A percentile compares a stretch with the other conserved stretches of the same genome.
These are phyloP conservation scores for Prunella fulvescens DNA, from an alignment of 2,113 vertebrate species.

Conservation along the genomic window DNA sequence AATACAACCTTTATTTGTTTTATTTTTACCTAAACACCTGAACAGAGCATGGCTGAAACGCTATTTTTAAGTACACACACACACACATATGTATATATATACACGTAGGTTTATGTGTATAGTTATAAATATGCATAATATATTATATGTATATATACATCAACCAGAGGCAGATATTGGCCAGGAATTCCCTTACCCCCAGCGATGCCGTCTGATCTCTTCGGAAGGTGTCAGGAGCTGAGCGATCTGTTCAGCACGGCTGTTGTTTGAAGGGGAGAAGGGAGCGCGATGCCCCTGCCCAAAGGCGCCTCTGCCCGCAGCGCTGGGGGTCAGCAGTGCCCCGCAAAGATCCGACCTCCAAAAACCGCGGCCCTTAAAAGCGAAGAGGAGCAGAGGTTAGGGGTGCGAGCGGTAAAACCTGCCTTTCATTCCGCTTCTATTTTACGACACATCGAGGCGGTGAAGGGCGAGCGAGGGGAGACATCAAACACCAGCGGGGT, in stretches of 20 bases:
- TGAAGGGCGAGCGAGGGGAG: background rate
- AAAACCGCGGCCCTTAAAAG: background rate
- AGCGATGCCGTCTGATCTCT: background rate
- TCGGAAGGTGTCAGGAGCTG: background rate
- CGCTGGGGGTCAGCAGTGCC: background rate
- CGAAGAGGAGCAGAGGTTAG: background rate
- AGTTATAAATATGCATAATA: background rate
- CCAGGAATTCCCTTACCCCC: background rate
- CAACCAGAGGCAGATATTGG: background rate
- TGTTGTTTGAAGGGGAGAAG: background rate
- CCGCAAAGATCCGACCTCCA: background rate
- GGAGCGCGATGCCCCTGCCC: background rate
- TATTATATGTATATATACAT: background rate
- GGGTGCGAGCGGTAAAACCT: background rate
- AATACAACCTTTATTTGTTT: background rate
- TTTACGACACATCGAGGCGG: background rate
- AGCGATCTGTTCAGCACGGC: background rate
- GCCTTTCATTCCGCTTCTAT: background rate
- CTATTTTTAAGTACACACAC: background rate
- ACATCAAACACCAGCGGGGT: background rate
- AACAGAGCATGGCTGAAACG: background rate
- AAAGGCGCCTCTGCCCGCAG: background rate
- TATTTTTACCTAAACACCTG: background rate
- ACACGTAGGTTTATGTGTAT: rapidly evolving
- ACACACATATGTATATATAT: rapidly evolving